Percentiles rank a stretch among this genome's conserved stretches.
phyloP scores from a whole-genome alignment of 2,888 invertebrate genomes.

The Schizotus pectinicornis region DNA sequence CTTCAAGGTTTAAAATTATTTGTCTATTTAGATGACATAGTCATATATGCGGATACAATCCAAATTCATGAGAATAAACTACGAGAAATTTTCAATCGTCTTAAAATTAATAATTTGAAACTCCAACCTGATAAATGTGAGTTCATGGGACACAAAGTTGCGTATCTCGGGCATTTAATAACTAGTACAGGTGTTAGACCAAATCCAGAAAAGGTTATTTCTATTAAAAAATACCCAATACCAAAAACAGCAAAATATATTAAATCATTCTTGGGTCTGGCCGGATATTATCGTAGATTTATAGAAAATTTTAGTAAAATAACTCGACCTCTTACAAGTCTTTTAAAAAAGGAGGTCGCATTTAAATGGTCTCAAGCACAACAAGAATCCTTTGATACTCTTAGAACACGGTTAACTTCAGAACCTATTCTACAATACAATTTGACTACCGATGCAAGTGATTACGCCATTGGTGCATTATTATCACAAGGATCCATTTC shows the following conservation, averaged over 20 bases:
- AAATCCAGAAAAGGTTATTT: slow-evolving; percentile 42
- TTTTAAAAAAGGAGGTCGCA: slow-evolving; percentile 32
- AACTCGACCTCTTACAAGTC: slow-evolving; percentile 39
- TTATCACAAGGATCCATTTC: slow-evolving; percentile 45
- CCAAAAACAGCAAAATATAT: slow-evolving; percentile 34
- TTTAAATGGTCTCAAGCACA: slow-evolving; percentile 35
- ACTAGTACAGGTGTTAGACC: slow-evolving; percentile 49
- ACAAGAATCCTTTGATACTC: slow-evolving; percentile 24
- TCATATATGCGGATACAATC: slow-evolving; percentile 32
- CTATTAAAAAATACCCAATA: slow-evolving; percentile 39
- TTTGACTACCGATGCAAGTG: slow-evolving; percentile 47
- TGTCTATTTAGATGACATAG: slow-evolving; percentile 36
- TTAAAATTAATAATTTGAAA: slow-evolving; percentile 38
- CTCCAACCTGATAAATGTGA: slow-evolving; percentile 50
- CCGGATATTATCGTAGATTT: slow-evolving; percentile 49
- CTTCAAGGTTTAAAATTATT: slow-evolving; percentile 27
- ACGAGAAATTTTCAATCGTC: slow-evolving; percentile 40
- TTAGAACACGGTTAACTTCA: slow-evolving; percentile 21
- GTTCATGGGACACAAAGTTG: no score
- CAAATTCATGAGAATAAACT: slow-evolving; percentile 45
- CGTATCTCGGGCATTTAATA: slow-evolving; percentile 52
- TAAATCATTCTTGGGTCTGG: slow-evolving; percentile 15
- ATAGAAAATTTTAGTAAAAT: slow-evolving; percentile 40
- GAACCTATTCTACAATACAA: slow-evolving; percentile 37
- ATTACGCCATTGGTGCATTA: slow-evolving; percentile 43